Base-by-base conservation (phyloP, 2,797 vertebrate genomes). In the Ctenopoma kingsleyae region DNA sequence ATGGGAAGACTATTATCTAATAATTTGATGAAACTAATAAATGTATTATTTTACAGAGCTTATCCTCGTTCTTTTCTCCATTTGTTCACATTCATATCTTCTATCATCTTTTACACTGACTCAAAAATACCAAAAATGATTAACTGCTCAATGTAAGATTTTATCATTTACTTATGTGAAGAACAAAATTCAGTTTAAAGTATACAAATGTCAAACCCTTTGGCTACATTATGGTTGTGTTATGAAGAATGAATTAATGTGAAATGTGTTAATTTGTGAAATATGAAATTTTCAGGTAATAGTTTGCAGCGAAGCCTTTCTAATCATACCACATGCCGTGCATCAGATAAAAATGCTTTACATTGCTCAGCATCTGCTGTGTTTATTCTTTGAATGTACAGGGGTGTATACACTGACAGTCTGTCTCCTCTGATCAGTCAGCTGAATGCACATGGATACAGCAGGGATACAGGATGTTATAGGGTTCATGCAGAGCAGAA, bases 371-470 rank as follows among this genome's bases (percentile, higher is more conserved):
- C 51, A 65, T 72, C 61, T 56, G 76, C 71, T 46, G 82, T 68
- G 67, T 72, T 64, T 60, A 32, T 74, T 75, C 73, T 72, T 55
- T 78, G 74, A 84, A 65, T 69, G 75, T 76, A 54, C 40, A 20
- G 62, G 35, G n/a, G 43, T 67, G 75, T 58, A 15, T 67, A 61
- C 60, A 15, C 61, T 11, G 72, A 60, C 75, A 55, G 76, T 54
- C 66, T 67, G 80, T 70, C 81, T 74, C 30, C 61, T 89, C 74
- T 81, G 83, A 88, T 87, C 89, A 82, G 81, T 70, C 76, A 49
- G 67, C 81, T 61, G 76, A 67, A 86, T 75, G 82, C 70, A 62
- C 71, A 44, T 47, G 32, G 61, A 74, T 50, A 53, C 80, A 63
- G 64, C 71, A 44, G 47, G 32, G 61, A 73, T 50, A 54, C 80